Percentiles rank a stretch among this genome's conserved stretches.
Conservation (phyloP, 2,797 vertebrate species). For the Monodelphis domestica region DNA sequence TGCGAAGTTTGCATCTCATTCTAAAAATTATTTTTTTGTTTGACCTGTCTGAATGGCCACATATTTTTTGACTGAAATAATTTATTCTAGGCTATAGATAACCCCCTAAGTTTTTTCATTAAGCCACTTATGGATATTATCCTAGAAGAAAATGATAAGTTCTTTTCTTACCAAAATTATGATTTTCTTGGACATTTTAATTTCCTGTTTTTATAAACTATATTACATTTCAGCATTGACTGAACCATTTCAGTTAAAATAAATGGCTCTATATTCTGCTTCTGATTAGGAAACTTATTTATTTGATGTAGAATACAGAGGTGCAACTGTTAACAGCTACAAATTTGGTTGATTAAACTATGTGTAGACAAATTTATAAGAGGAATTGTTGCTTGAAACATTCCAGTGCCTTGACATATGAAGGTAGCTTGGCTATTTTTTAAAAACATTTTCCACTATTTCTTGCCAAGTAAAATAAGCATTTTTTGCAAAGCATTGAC, state of each 20-base stretch:
- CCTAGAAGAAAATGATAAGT: slow-evolving; percentile 65
- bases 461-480: slow-evolving; percentile 77
- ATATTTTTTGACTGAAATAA: slow-evolving; percentile 60
- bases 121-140: slow-evolving; percentile 44
- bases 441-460: slow-evolving; percentile 66
- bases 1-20: slow-evolving; percentile 61
- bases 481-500: slow-evolving; percentile 65
- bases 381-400: slow-evolving; percentile 72
- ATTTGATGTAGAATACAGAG: slow-evolving; percentile 64
- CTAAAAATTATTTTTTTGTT: slow-evolving; percentile 54
- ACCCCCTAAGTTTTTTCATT: slow-evolving; percentile 33
- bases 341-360: slow-evolving; percentile 81
- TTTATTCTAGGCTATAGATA: slow-evolving; percentile 44
- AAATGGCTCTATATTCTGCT: slow-evolving; percentile 62
- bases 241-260: slow-evolving; percentile 72
- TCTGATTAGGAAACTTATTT: slow-evolving; percentile 78
- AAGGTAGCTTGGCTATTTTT: slow-evolving; percentile 74
- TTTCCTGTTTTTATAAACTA: slow-evolving; percentile 28
- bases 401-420: slow-evolving; percentile 72
- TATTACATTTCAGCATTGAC: slow-evolving; percentile 55
- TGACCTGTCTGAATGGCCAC: slow-evolving; percentile 50
- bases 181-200: slow-evolving; percentile 56
- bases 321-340: slow-evolving; percentile 78
- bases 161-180: slow-evolving; percentile 57
- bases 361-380: slow-evolving; percentile 81